Evolutionary conservation across 2,888 invertebrate species (phyloP).

Genomic region (Hypercompe scribonia): DNA sequence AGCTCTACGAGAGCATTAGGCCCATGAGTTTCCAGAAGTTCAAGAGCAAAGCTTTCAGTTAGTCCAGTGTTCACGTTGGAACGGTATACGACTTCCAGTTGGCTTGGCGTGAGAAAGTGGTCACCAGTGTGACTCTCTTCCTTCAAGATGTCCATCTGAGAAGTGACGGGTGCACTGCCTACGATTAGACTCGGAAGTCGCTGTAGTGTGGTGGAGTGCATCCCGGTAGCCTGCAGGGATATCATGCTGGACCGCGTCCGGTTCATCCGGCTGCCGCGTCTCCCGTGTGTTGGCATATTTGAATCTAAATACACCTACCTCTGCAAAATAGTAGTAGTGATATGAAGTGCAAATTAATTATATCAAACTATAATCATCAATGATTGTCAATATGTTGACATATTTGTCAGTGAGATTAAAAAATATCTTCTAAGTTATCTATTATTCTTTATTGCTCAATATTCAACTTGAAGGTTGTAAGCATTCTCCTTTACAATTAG

Average conservation of each 20-base stretch:
- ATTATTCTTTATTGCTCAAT: neutral
- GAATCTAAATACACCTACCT: neutral
- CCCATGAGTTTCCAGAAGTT: conserved; percentile 84
- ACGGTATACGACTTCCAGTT: conserved; percentile 76
- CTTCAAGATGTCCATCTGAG: conserved; percentile 68
- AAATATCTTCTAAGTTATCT: neutral
- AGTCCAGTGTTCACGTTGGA: conserved; percentile 84
- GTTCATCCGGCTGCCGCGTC: neutral
- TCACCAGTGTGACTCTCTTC: conserved; percentile 78
- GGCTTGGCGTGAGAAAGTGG: conserved; percentile 77
- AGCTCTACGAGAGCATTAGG: conserved; percentile 88
- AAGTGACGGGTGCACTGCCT: conserved; percentile 47
- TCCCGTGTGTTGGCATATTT: conserved; percentile 5
- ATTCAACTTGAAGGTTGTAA: neutral
- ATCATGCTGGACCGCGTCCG: neutral
- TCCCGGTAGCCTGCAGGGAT: conserved; percentile 42
- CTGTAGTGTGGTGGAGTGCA: conserved; percentile 35
- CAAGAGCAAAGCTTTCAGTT: conserved; percentile 81
- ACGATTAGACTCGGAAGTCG: conserved; percentile 54
- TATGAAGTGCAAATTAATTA: neutral
- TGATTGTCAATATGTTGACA: neutral
- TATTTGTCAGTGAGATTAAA: conserved; percentile 2
- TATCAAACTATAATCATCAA: neutral
- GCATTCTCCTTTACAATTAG: neutral
- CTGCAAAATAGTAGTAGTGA: neutral